Evolutionary conservation across 2,888 invertebrate species (phyloP).

Genomic region (Plagodis dolabraria): DNA sequence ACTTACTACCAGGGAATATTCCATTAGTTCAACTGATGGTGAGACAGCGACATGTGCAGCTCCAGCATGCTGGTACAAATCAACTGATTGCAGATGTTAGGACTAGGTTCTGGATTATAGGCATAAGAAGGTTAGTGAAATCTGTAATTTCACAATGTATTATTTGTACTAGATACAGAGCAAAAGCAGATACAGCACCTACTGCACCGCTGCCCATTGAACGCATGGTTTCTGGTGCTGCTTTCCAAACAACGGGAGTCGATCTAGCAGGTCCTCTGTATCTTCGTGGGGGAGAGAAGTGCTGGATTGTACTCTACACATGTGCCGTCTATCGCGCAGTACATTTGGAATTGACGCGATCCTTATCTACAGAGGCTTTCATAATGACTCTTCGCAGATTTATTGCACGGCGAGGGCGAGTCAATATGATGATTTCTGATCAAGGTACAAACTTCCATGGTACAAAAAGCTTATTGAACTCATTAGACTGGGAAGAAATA

Average conservation of each 20-base stretch:
- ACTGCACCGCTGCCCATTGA: constrained; percentile 1
- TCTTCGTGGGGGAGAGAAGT: not conserved
- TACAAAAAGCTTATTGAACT: no score
- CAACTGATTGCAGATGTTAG: not conserved
- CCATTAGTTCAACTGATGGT: not conserved
- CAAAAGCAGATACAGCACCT: not conserved
- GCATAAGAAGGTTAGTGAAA: constrained; percentile 1
- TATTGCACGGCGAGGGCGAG: no score
- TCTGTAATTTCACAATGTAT: not conserved
- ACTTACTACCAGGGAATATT: not conserved
- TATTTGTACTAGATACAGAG: not conserved
- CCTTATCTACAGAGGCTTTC: no score
- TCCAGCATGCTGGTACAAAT: constrained; percentile 1
- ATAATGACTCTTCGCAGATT: no score
- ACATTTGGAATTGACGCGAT: no score
- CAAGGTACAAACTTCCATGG: no score
- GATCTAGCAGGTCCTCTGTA: not conserved
- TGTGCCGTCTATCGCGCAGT: not conserved
- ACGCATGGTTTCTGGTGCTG: not conserved
- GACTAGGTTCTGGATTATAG: not conserved
- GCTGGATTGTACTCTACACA: constrained; percentile 1
- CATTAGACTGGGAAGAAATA: no score
- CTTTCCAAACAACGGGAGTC: not conserved
- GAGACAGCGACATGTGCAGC: not conserved
- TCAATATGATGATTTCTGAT: no score